Percentiles rank a stretch among this genome's conserved stretches.
phyloP scores from a whole-genome alignment of 1,140 invertebrate species.

The Lordiphosa stackelbergi region DNA sequence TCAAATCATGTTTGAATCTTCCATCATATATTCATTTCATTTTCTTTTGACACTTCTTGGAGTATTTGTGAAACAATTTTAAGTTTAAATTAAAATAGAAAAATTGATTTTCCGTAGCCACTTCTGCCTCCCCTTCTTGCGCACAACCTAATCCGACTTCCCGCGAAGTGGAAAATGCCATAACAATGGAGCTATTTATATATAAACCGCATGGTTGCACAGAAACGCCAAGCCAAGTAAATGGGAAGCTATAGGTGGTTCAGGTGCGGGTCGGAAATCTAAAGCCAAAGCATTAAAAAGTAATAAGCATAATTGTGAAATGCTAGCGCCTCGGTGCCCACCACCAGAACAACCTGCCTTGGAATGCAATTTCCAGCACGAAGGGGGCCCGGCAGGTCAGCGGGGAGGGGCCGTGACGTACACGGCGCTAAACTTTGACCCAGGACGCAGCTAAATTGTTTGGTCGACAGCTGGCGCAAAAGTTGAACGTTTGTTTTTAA shows the following conservation, averaged over 20 bases:
- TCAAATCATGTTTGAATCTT: too few species aligned
- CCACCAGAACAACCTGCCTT: conserved; percentile 5
- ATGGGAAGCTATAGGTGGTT: conserved; percentile 4
- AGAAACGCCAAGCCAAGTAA: too few species aligned
- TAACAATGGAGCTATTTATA: too few species aligned
- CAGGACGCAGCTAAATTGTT: conserved; percentile 64
- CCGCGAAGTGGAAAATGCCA: too few species aligned
- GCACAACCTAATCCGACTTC: too few species aligned
- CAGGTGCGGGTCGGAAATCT: conserved; percentile 24
- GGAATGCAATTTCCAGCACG: conserved; percentile 31
- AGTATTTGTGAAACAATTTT: too few species aligned
- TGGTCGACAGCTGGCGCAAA: conserved; percentile 62
- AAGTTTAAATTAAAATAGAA: too few species aligned
- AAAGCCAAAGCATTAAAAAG: conserved; percentile 60
- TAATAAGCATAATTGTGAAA: conserved; percentile 72
- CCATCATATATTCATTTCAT: too few species aligned
- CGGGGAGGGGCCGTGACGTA: neutral
- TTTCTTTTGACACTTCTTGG: too few species aligned
- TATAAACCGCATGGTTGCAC: too few species aligned
- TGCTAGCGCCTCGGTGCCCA: conserved; percentile 25
- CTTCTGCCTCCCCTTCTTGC: too few species aligned
- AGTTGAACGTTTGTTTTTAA: conserved; percentile 62
- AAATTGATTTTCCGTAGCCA: conserved; percentile 3
- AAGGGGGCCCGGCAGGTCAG: conserved; percentile 9
- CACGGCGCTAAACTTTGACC: conserved; percentile 58